These are phyloP conservation scores for Odontomachus brunneus DNA, from an alignment of 1,140 invertebrate species.

Conservation along the genomic window DNA sequence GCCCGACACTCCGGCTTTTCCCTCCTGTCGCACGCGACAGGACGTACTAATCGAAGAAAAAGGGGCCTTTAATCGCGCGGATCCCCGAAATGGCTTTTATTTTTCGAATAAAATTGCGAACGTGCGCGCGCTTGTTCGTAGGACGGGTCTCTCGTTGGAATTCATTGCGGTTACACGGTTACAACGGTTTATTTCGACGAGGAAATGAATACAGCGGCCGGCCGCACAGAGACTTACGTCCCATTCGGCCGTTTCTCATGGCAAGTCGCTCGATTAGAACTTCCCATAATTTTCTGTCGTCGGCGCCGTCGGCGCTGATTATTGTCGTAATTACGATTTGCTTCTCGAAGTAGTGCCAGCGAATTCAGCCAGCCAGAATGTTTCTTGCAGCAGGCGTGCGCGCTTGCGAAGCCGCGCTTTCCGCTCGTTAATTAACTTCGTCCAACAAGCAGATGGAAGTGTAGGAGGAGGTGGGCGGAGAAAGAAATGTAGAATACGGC, in stretches of 20 bases:
- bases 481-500: constrained; percentile 51
- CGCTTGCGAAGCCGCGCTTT: constrained; percentile 11
- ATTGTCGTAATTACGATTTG: constrained; percentile 51
- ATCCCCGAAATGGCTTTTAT: not conserved
- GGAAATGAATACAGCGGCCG: not conserved
- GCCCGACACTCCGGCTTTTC: not conserved
- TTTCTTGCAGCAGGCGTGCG: not conserved
- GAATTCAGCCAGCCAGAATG: constrained; percentile 16
- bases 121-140: not conserved
- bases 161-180: constrained; percentile 35
- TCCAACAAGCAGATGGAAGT: constrained; percentile 25
- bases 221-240: not conserved
- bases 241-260: not conserved
- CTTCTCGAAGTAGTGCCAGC: constrained; percentile 29
- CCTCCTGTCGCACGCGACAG: not conserved
- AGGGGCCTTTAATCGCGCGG: not conserved
- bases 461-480: not conserved
- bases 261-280: constrained; percentile 33
- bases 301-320: constrained; percentile 23
- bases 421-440: constrained; percentile 57
- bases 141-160: not conserved
- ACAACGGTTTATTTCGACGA: not conserved
- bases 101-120: not conserved
- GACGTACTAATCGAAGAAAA: constrained; percentile 6
- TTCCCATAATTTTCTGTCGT: constrained; percentile 15